Evolutionary conservation across 2,113 vertebrate genomes (phyloP), one percentile per base, ranked within the genome.

Genomic region (Ceyx melanurus): DNA sequence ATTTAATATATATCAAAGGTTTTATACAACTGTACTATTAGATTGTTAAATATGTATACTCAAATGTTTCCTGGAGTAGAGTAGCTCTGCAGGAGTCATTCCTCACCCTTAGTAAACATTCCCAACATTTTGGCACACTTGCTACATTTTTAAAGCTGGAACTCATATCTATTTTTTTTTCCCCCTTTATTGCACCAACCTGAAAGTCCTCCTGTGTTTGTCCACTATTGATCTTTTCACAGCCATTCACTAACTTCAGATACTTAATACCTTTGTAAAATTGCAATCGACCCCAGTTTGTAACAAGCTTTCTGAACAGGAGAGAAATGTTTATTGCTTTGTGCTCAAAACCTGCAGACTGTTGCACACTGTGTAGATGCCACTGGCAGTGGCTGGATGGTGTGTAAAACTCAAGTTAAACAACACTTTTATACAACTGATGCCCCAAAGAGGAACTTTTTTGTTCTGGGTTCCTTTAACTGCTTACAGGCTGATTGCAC

Each of bases 1-100:
- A 89, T 85, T 94, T 91, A 87, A 93, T 83, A 82, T 15, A 72
- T 80, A 93, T 61, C 83, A 66, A 93, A 90, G 57, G 66, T 90
- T 75, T 70, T 80, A 86, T 61, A 78, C 22, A 31, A 29, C 58
- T 45, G 50, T 43, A 70, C 82, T 88, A 92, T 88, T 90, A 90
- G 78, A 72, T 73, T 86, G 57, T 95, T 88, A 95, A 96, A 94
- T 75, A 81, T 0, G 35, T 33, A 91, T 71, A 91, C 78, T 48
- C 53, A 54, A 60, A 93, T 3, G 15, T 58, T 43, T 92, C 62
- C 31, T 58, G 70, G 37, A 79, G 61, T 29, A 61, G 54, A 37
- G 56, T 3, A 91, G 78, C 60, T 88, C 84, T 80, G 72, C 82
- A 56, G 78, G 89, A 86, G 60, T 23, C 75, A 48, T 42, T 88